Evolutionary conservation across 2,888 invertebrate genomes (phyloP), one percentile per base, ranked within the genome.

Genomic region (Aelia acuminata): DNA sequence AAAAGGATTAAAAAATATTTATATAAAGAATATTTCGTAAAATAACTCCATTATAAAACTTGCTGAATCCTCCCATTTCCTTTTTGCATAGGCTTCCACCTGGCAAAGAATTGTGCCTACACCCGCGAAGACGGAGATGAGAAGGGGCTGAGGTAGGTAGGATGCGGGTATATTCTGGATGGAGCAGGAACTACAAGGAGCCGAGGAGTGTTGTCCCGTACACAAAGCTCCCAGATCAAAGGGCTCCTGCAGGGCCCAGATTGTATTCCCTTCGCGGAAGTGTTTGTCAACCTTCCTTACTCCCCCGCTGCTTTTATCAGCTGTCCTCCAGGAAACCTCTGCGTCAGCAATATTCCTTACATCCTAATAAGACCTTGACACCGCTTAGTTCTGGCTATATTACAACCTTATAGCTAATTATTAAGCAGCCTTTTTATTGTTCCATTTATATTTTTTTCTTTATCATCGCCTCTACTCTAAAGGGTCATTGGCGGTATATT

Each of bases 211-310:
- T 80, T 80, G 80, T 80, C 80, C 80, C 43, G 80, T 80, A 80
- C 80, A 80, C 80, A 80, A 80, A 80, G 80, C 18, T 7, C 11
- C 43, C 20, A 80, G 80, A 80, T 80, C 80, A 80, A 80, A 80
- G 80, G 18, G 80, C n/a, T 35, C n/a, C 80, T 80, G n/a, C 43
- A 11, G 43, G 80, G 11, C 18, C 43, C 80, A 80, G 80, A 80
- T 80, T 80, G 80, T 80, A 80, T 80, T 80, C 80, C 80, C 22
- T n/a, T n/a, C 39, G 80, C 43, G 80, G 80, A 47, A 80, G 80
- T 80, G 80, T 80, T 80, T 80, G 80, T 80, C 80, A 80, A 80
- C 80, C 80, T 80, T 47, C 22, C 39, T 35, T 43, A 11, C 43
- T 11, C 8, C 10, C 3, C n/a, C 20, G 39, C 39, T 80, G 43